Evolutionary conservation across 1,140 invertebrate species (phyloP).

Genomic region (Macrosteles quadrilineatus): DNA sequence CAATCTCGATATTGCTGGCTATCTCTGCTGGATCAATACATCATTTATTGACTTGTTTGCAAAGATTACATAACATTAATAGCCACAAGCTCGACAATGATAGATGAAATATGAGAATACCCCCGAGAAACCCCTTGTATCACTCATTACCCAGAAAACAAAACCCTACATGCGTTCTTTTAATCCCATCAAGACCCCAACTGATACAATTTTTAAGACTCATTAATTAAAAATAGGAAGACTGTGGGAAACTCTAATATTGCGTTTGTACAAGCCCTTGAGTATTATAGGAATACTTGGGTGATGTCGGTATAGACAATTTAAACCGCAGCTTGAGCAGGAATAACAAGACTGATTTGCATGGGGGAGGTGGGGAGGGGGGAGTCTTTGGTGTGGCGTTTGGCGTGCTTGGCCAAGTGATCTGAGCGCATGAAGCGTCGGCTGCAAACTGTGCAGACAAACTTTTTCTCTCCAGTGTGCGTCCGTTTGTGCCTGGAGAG

Average conservation of each 20-base stretch:
- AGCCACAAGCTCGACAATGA: too few relatives aligned
- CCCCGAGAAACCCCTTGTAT: neutral
- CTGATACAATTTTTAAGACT: too few relatives aligned
- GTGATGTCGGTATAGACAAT: too few relatives aligned
- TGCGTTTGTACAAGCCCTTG: too few relatives aligned
- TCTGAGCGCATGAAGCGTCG: conserved; percentile 94
- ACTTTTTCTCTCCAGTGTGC: conserved; percentile 95
- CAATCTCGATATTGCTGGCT: neutral
- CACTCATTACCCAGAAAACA: neutral
- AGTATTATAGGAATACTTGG: too few relatives aligned
- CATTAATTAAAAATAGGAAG: too few relatives aligned
- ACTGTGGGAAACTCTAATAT: too few relatives aligned
- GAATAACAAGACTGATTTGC: conserved; percentile 18
- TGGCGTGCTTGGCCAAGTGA: conserved; percentile 88
- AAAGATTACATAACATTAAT: neutral
- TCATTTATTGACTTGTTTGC: conserved; percentile 2
- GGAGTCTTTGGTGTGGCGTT: conserved; percentile 78
- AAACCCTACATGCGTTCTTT: neutral
- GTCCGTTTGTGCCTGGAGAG: conserved; percentile 91
- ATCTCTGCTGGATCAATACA: neutral
- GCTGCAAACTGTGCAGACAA: conserved; percentile 82
- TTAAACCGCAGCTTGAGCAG: neutral
- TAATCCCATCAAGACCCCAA: too few relatives aligned
- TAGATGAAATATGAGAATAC: neutral
- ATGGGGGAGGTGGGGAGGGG: conserved; percentile 30